phyloP scores from a whole-genome alignment of 2,113 vertebrate species.

The Mirounga angustirostris region DNA sequence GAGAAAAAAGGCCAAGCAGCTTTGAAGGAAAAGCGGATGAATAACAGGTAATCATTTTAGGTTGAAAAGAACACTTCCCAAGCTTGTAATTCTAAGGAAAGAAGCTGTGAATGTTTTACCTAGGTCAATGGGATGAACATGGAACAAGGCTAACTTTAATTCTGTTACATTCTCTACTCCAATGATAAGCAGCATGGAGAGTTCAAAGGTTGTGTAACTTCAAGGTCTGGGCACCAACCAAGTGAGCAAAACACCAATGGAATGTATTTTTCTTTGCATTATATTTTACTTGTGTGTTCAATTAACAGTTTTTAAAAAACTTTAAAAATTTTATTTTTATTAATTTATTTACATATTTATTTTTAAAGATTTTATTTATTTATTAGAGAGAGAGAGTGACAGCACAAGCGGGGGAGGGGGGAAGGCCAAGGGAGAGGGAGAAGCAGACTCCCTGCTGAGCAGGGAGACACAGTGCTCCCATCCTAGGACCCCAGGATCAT shows the following conservation, averaged over 20 bases:
- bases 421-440: neutral
- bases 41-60: neutral
- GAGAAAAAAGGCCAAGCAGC: neutral
- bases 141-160: neutral
- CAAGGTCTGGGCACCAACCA: neutral
- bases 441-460: neutral
- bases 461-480: neutral
- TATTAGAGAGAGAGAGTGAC: neutral
- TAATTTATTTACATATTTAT: too few species aligned
- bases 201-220: neutral
- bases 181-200: neutral
- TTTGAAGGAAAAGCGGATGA: neutral
- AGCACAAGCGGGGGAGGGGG: neutral
- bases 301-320: neutral
- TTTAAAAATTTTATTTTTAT: too few species aligned
- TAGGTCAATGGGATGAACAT: neutral
- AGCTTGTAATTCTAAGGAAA: neutral
- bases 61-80: slow-evolving; percentile 2
- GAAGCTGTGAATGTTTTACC: slow-evolving; percentile 50
- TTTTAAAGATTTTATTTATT: too few species aligned
- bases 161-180: neutral
- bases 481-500: neutral
- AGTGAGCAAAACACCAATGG: neutral
- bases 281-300: neutral
- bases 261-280: slow-evolving; percentile 24